Conservation (phyloP, 2,113 vertebrate species). For the Acanthisitta chloris region DNA sequence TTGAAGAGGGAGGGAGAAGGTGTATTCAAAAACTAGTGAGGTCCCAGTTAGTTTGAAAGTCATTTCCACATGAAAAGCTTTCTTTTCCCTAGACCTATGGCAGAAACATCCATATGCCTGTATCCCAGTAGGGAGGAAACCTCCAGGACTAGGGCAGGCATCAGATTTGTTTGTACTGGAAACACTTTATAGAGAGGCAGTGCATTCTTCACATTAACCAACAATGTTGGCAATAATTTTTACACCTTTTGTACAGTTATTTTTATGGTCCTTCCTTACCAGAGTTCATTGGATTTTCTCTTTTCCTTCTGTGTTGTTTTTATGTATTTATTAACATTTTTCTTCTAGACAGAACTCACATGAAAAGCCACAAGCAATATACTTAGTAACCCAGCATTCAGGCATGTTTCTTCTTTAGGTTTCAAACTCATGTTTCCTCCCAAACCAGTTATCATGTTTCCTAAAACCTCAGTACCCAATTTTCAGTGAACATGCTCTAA, state of each 20-base stretch:
- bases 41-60: neutral
- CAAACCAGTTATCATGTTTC: neutral
- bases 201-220: neutral
- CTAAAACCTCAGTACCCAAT: neutral
- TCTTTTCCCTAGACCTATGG: neutral
- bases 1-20: neutral
- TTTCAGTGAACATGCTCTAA: neutral
- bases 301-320: neutral
- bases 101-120: neutral
- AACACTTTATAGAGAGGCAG: neutral
- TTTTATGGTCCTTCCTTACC: neutral
- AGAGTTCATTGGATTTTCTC: neutral
- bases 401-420: neutral
- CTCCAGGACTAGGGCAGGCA: neutral
- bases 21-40: neutral
- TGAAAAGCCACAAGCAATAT: neutral
- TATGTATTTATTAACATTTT: neutral
- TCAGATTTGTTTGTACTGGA: neutral
- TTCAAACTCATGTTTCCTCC: neutral
- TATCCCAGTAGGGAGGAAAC: neutral
- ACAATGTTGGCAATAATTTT: neutral
- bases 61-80: neutral
- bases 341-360: neutral
- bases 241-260: neutral
- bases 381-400: neutral